phyloP scores from a whole-genome alignment of 2,888 invertebrate genomes.

The Cenopis cana region DNA sequence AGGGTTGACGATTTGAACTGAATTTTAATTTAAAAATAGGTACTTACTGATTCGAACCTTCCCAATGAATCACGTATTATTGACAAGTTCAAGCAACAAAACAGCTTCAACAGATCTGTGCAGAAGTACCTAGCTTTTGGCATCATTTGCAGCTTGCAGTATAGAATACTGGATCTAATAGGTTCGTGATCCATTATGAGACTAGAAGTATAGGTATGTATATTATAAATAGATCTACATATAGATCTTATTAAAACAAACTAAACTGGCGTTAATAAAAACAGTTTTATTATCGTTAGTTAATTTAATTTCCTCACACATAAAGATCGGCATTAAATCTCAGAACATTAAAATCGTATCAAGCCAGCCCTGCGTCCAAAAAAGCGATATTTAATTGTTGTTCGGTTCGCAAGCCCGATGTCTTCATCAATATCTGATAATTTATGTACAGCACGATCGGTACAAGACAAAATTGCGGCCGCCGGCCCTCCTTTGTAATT shows the following conservation, averaged over 20 bases:
- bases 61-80: background rate
- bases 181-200: too few species aligned
- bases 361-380: constrained; percentile 53
- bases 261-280: constrained; percentile 2
- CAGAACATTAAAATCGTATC: constrained; percentile 39
- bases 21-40: background rate
- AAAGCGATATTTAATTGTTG: constrained; percentile 65
- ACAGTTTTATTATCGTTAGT: background rate
- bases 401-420: constrained; percentile 78
- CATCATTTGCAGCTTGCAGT: background rate
- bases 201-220: too few species aligned
- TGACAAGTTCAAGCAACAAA: too few species aligned
- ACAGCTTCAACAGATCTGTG: too few species aligned
- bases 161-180: background rate
- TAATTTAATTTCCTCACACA: constrained; percentile 20
- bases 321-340: constrained; percentile 24
- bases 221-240: background rate
- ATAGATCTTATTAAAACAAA: background rate
- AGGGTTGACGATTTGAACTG: constrained; percentile 31
- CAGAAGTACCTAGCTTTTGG: too few species aligned
- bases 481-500: constrained; percentile 86
- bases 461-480: constrained; percentile 86
- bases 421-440: constrained; percentile 86
- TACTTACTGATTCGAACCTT: too few species aligned
- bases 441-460: constrained; percentile 83